These are phyloP conservation scores for Anomalospiza imberbis DNA, from an alignment of 2,797 vertebrate genomes.

Conservation along the genomic window DNA sequence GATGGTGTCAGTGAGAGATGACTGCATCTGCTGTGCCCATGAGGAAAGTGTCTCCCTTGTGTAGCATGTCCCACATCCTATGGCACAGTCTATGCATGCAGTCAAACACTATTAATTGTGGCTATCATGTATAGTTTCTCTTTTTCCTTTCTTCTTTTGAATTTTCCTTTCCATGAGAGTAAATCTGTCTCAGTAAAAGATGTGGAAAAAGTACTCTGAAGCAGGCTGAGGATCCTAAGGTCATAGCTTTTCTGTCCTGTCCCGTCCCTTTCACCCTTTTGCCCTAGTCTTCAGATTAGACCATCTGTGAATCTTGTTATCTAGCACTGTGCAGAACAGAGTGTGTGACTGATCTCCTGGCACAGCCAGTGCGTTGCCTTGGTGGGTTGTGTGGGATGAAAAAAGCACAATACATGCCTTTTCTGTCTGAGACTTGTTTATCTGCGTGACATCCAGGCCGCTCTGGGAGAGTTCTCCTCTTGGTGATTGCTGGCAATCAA, in stretches of 20 bases:
- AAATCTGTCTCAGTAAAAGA: background rate
- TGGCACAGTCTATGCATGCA: background rate
- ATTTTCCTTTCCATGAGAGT: background rate
- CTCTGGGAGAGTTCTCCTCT: background rate
- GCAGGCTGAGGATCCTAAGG: background rate
- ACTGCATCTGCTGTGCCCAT: background rate
- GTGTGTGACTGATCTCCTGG: background rate
- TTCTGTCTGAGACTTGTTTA: conserved; percentile 41
- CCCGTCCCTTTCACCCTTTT: background rate
- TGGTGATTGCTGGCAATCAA: background rate
- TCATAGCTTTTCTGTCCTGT: background rate
- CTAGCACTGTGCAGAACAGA: background rate
- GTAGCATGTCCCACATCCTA: background rate
- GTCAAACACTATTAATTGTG: background rate
- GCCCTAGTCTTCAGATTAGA: background rate
- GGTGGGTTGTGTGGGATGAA: background rate
- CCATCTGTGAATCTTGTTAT: conserved; percentile 11
- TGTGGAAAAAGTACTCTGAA: background rate
- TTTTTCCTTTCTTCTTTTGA: background rate
- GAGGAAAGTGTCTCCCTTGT: background rate
- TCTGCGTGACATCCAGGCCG: background rate
- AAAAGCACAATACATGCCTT: conserved; percentile 30
- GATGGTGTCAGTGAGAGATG: background rate
- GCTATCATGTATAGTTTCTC: background rate
- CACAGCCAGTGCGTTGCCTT: background rate